phyloP scores from a whole-genome alignment of 2,113 vertebrate species.

The Oostethus manadensis region DNA sequence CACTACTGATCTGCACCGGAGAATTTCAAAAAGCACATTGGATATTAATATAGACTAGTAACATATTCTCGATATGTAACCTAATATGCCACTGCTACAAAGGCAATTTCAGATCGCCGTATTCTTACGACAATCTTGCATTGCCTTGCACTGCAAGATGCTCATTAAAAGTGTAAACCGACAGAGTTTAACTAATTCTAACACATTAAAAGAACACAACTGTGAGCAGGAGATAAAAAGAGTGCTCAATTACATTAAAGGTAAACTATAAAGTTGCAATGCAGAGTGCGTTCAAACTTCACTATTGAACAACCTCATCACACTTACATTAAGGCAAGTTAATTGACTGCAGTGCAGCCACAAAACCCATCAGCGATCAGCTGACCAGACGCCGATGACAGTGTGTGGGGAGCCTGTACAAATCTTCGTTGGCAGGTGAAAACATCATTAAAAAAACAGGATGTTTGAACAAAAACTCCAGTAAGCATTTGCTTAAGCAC shows the following conservation, averaged over 20 bases:
- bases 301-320: slow-evolving; percentile 12
- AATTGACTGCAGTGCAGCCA: slow-evolving; percentile 32
- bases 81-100: no score
- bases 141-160: no score
- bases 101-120: no score
- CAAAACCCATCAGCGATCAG: slow-evolving; percentile 25
- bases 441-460: slow-evolving; percentile 44
- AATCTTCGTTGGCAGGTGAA: slow-evolving; percentile 48
- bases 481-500: slow-evolving; percentile 33
- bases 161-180: no score
- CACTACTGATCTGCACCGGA: no score
- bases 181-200: background rate
- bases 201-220: slow-evolving; percentile 3
- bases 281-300: slow-evolving; percentile 6
- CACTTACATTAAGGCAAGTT: slow-evolving; percentile 29
- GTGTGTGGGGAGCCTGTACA: slow-evolving; percentile 41
- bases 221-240: background rate
- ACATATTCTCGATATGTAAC: no score
- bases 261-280: slow-evolving; percentile 1
- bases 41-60: no score
- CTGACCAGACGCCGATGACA: slow-evolving; percentile 49
- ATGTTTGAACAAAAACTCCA: slow-evolving; percentile 38
- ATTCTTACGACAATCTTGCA: no score
- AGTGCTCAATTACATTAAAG: slow-evolving; percentile 5
- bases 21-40: no score